These are phyloP conservation scores for Pipistrellus pipistrellus DNA, from an alignment of 2,797 vertebrate species.

Conservation along the genomic window DNA sequence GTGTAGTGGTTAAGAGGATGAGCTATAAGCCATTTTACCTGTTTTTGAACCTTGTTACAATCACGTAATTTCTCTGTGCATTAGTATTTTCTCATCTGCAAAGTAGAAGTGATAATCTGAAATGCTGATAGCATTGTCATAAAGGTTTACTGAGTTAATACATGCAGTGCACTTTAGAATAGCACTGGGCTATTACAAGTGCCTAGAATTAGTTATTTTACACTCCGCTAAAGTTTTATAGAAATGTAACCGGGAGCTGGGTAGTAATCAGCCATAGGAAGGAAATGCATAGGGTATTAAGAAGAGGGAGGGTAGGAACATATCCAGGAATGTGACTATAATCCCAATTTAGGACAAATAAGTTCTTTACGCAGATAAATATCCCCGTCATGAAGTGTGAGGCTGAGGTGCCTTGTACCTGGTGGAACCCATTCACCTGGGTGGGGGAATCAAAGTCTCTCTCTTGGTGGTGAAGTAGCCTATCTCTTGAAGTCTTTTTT, in stretches of 20 bases:
- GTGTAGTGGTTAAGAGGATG: background rate
- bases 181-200: background rate
- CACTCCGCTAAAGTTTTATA: background rate
- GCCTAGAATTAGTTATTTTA: background rate
- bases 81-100: background rate
- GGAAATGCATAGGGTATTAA: background rate
- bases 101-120: background rate
- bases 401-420: background rate
- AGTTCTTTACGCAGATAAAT: background rate
- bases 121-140: background rate
- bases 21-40: background rate
- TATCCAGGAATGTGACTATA: background rate
- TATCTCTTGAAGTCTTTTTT: background rate
- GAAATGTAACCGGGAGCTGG: background rate
- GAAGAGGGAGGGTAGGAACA: background rate
- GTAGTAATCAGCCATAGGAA: background rate
- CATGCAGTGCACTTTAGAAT: background rate
- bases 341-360: background rate
- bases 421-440: background rate
- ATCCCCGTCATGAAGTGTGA: background rate
- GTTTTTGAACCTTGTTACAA: background rate
- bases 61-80: background rate
- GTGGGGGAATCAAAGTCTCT: background rate
- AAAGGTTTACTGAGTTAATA: constrained; percentile 42
- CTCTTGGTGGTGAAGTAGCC: background rate